A percentile compares a stretch with the other conserved stretches of the same genome.
Evolutionary conservation across 2,888 invertebrate species (phyloP).

Genomic region (Orthonychiurus folsomi): DNA sequence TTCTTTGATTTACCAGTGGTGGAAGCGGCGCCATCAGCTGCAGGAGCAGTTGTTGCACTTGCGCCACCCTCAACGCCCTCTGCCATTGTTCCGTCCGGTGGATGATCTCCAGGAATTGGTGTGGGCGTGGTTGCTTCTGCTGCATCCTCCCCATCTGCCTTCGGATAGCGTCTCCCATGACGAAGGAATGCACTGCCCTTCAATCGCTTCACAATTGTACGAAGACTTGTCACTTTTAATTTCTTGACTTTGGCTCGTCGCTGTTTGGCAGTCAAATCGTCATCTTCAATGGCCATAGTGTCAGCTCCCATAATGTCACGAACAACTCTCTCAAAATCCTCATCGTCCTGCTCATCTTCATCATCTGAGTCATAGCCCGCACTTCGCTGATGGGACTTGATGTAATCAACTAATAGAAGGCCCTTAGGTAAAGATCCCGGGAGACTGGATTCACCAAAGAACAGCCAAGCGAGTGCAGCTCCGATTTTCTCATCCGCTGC

Average conservation of each 20-base stretch:
- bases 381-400: conserved; percentile 11
- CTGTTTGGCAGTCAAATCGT: conserved; percentile 9
- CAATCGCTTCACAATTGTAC: conserved; percentile 15
- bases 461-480: conserved; percentile 16
- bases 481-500: conserved; percentile 20
- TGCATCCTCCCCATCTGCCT: neutral
- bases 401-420: conserved; percentile 14
- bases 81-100: no score
- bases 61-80: no score
- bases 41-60: no score
- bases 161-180: conserved; percentile 5
- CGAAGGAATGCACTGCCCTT: conserved; percentile 18
- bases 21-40: no score
- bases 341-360: conserved; percentile 16
- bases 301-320: conserved; percentile 2
- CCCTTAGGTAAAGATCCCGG: conserved; percentile 16
- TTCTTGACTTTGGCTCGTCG: conserved; percentile 10
- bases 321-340: conserved; percentile 19
- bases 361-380: conserved; percentile 11
- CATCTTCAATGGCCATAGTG: conserved; percentile 3
- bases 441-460: conserved; percentile 14
- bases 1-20: no score
- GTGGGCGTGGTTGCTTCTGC: no score
- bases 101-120: no score
- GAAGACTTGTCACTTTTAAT: conserved; percentile 12